A percentile compares a stretch with the other conserved stretches of the same genome.
Conservation (phyloP, 1,140 invertebrate genomes). For the Camponotus pennsylvanicus region DNA sequence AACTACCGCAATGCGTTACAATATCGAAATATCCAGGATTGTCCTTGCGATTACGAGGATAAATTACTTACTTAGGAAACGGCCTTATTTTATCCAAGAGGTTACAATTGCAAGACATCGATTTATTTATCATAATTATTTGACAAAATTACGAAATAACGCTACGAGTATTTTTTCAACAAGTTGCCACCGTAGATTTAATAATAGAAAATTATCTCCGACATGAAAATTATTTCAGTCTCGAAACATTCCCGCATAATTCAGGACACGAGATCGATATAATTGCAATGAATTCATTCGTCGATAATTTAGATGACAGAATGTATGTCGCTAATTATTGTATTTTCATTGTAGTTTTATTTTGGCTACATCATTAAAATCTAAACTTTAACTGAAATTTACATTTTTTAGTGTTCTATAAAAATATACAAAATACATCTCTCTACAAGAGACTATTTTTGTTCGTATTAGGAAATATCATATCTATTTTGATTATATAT, state of each 20-base stretch:
- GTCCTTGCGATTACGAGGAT: conserved; percentile 21
- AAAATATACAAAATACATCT: not conserved
- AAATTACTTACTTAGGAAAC: conserved; percentile 13
- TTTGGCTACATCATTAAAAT: not conserved
- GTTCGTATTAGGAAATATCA: not conserved
- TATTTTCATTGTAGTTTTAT: conserved; percentile 10
- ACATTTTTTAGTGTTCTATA: not conserved
- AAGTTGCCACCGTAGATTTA: not conserved
- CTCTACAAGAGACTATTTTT: not conserved
- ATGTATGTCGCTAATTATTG: not conserved
- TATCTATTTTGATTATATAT: not conserved
- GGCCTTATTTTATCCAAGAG: conserved; percentile 12
- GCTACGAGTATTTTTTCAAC: conserved; percentile 35
- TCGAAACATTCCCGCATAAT: conserved; percentile 42
- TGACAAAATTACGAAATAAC: not conserved
- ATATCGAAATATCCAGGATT: not conserved
- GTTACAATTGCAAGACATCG: conserved; percentile 24
- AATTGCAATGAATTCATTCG: conserved; percentile 10
- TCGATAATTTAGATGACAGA: not conserved
- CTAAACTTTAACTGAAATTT: not conserved
- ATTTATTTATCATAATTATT: not conserved
- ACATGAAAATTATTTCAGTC: conserved; percentile 47
- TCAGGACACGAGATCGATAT: not conserved
- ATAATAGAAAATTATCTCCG: conserved; percentile 27
- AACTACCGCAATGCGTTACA: conserved; percentile 20